phyloP scores from a whole-genome alignment of 2,888 invertebrate genomes.

The Brachylomia viminalis region DNA sequence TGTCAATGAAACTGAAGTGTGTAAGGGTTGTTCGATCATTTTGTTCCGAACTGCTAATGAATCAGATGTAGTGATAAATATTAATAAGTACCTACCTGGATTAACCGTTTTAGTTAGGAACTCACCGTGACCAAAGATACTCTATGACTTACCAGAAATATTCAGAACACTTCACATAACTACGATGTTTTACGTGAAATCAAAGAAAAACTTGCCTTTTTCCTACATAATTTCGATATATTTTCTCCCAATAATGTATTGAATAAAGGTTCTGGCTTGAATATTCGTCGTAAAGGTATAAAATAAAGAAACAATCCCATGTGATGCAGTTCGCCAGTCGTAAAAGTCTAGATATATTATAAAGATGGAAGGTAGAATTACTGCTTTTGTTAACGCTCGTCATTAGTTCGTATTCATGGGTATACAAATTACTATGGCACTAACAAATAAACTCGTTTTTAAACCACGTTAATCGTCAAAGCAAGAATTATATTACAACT shows the following conservation, averaged over 20 bases:
- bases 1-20: constrained; percentile 15
- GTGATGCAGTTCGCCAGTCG: not conserved
- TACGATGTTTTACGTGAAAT: not conserved
- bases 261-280: constrained; percentile 1
- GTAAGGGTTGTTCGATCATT: not conserved
- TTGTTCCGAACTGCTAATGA: not conserved
- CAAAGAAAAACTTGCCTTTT: not conserved
- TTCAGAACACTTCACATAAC: not conserved
- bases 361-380: constrained; percentile 21
- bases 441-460: constrained; percentile 14
- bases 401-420: constrained; percentile 3
- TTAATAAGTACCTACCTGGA: too few species aligned
- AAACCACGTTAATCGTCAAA: not conserved
- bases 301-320: not conserved
- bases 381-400: constrained; percentile 1
- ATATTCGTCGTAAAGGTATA: constrained; percentile 7
- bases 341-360: constrained; percentile 22
- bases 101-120: not conserved
- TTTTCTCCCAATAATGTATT: not conserved
- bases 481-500: not conserved
- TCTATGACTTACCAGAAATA: not conserved
- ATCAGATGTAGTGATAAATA: not conserved
- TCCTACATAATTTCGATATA: not conserved
- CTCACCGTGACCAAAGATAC: not conserved
- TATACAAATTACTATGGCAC: not conserved